Evolutionary conservation across 2,113 vertebrate genomes (phyloP), one percentile per base, ranked within the genome.

Genomic region (Haplochromis burtoni): DNA sequence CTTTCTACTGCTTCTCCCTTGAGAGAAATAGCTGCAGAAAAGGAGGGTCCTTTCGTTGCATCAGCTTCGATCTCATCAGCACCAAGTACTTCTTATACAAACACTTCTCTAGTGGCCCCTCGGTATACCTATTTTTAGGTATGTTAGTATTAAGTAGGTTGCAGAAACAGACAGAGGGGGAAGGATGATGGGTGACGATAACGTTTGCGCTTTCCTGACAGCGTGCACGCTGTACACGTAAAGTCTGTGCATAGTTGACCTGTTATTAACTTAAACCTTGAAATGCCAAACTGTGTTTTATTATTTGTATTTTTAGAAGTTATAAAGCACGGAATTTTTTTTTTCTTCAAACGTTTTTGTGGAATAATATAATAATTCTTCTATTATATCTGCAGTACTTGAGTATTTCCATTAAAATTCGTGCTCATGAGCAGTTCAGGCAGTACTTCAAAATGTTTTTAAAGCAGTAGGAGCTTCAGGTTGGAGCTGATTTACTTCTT

Each of bases 81-180:
- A 33, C 42, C 63, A 53, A 85, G 79, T 82, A 26, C 55, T 57
- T 42, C 76, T 80, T 90, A 88, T 88, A 86, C 59, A 88, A 86
- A 88, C 82, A 85, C 12, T 33, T 81, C 29, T 59, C 33, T 31
- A 81, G 8, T 73, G 57, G 55, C 47, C 81, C 66, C 76, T 68
- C 47, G 3, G 12, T 80, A 42, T 79, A 82, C 80, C 90, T 89
- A 51, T 91, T 94, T 94, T 89, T 86, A 87, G 81, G 82, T 45
- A 51, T 86, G 73, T 85, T 91, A 53, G 54, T 78, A 57, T 83
- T 63, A 66, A 84, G 73, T 54, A n/a, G 53, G 68, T 54, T 61
- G 54, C 3, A 40, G 53, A 63, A 78, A 11, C 16, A 5, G 45
- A 88, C 81, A 66, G 54, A 45, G 33, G 54, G 61, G 55, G 26